Base-by-base conservation (phyloP, 1,140 invertebrate genomes). In the Helicoverpa armigera region DNA sequence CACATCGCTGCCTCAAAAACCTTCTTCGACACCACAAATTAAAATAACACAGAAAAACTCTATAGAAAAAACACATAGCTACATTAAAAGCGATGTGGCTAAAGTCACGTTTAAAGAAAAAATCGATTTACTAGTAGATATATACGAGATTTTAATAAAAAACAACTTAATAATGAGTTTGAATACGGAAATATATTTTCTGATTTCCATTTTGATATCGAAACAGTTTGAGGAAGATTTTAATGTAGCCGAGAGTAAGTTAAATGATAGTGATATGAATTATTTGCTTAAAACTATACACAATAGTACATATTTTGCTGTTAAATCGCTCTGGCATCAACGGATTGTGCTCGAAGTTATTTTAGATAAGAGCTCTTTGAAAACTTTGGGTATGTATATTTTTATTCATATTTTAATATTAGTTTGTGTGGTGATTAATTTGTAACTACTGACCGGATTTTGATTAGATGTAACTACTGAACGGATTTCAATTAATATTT, bases 291-390 rank as follows among this genome's bases (percentile, higher is more conserved):
- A 92, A 84, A 84, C 85, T 7, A 91, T 95, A 82, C 90, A 95
- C 67, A 95, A 95, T 79, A 88, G 89, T 75, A 91, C 93, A 14
- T 95, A 95, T 88, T 95, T 95, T 86, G 91, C 94, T 43, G 86
- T 95, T 0, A 89, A 91, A 69, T 92, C 92, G 0, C 83, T 95
- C n/a, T 94, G 94, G 90, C 88, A 88, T 74, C 83, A 91, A 70
- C 77, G 90, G 29, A 70, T 79, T 0, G 76, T 90, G 2, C 84
- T 95, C 56, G 92, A 94, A 85, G 85, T 94, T 2, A 92, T 95
- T 16, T 77, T 95, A 18, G 95, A 95, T 69, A 94, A 93, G 73
- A 91, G 89, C 60, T 90, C 91, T 0, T 86, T 95, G 16, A 94
- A 94, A 82, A 88, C 90, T 53, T 81, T 95, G 7, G 91, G 83